Conservation (phyloP, 2,113 vertebrate species). For the Grantiella picta region DNA sequence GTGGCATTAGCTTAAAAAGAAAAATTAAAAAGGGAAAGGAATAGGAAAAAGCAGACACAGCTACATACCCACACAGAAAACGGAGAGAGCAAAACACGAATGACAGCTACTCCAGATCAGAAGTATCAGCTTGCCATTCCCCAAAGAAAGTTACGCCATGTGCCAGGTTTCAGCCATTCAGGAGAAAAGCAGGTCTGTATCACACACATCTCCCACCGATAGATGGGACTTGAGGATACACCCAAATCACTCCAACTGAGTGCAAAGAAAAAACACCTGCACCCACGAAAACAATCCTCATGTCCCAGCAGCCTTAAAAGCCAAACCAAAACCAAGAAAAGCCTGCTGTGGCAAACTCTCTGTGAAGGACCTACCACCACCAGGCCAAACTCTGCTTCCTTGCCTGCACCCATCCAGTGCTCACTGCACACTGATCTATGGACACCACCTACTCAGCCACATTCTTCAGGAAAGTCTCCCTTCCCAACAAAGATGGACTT, state of each 20-base stretch:
- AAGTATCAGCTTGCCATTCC: background rate
- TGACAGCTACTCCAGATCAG: background rate
- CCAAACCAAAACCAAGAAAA: background rate
- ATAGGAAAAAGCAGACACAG: background rate
- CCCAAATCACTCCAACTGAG: background rate
- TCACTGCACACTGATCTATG: fast-evolving
- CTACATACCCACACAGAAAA: background rate
- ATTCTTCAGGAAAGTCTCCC: background rate
- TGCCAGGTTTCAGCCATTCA: background rate
- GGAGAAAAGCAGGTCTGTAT: background rate
- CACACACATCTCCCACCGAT: fast-evolving
- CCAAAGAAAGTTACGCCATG: background rate
- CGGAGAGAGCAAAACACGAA: fast-evolving
- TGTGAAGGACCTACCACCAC: background rate
- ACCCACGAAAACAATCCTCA: background rate
- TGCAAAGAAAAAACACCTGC: background rate
- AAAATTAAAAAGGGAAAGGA: background rate
- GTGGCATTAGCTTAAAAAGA: background rate
- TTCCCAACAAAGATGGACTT: background rate
- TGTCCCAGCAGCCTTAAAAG: background rate
- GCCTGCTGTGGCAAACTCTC: background rate
- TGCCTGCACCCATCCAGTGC: background rate
- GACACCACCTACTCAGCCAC: background rate
- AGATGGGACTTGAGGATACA: background rate
- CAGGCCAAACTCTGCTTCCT: background rate